Evolutionary conservation across 1,140 invertebrate species (phyloP).

Genomic region (Drosophila mojavensis): DNA sequence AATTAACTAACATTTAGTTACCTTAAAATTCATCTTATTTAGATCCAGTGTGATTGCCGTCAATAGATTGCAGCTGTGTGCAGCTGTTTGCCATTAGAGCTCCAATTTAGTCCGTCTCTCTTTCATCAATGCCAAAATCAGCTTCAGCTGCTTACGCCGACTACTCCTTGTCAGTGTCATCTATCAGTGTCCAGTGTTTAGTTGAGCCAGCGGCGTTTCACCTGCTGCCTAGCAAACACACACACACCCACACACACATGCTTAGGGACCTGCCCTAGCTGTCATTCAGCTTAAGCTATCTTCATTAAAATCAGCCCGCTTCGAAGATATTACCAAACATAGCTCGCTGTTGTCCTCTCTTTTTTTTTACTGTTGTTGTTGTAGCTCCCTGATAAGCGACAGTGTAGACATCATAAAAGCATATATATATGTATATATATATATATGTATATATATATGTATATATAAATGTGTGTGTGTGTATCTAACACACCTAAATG

Average conservation of each 20-base stretch:
- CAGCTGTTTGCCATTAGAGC: constrained; percentile 9
- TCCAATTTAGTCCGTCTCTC: constrained; percentile 2
- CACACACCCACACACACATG: not conserved
- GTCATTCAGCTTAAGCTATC: constrained; percentile 53
- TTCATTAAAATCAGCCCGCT: constrained; percentile 50
- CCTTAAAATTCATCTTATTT: constrained; percentile 14
- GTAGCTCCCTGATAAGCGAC: constrained; percentile 53
- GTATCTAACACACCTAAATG: constrained; percentile 55
- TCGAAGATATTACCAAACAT: constrained; percentile 44
- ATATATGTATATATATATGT: constrained; percentile 10
- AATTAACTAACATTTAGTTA: not conserved
- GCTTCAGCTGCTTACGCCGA: constrained; percentile 5
- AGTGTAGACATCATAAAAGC: constrained; percentile 76
- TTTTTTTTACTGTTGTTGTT: not conserved
- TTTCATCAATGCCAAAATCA: constrained; percentile 11
- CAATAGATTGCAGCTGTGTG: constrained; percentile 38
- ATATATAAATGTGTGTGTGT: constrained; percentile 26
- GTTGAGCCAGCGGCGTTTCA: constrained; percentile 19
- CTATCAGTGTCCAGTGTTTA: constrained; percentile 51
- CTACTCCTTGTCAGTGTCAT: constrained; percentile 44
- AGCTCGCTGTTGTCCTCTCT: constrained; percentile 40
- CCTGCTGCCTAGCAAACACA: constrained; percentile 33
- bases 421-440: constrained; percentile 36
- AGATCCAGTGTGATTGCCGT: constrained; percentile 33
- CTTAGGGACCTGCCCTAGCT: constrained; percentile 38